These are phyloP conservation scores for Neopipo cinnamomea DNA, from an alignment of 2,113 vertebrate species.

Conservation along the genomic window DNA sequence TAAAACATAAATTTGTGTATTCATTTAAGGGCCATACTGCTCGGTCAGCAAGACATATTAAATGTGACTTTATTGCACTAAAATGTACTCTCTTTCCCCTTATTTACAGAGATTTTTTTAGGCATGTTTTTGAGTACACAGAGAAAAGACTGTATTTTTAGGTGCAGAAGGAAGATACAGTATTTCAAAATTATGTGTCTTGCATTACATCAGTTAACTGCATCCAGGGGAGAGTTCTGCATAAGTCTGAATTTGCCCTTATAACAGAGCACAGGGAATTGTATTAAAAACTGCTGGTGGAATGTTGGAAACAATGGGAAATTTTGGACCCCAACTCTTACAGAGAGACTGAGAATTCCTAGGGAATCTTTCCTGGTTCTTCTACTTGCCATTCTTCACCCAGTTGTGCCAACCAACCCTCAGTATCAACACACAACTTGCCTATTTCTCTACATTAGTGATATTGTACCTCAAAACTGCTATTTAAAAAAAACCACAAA, in stretches of 20 bases:
- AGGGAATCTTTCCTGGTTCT: not conserved
- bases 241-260: not conserved
- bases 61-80: not conserved
- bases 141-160: not conserved
- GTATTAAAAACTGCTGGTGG: not conserved
- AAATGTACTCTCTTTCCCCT: not conserved
- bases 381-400: not conserved
- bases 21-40: not conserved
- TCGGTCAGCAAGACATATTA: not conserved
- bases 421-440: not conserved
- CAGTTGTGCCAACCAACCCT: not conserved
- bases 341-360: not conserved
- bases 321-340: not conserved
- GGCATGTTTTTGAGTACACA: not conserved
- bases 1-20: conserved; percentile 24
- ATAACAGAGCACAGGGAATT: not conserved
- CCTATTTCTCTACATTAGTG: not conserved
- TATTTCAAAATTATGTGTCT: not conserved
- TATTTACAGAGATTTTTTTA: not conserved
- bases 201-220: not conserved
- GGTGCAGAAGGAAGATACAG: not conserved
- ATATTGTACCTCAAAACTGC: not conserved
- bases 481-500: too few species aligned
- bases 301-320: not conserved
- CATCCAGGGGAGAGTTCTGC: not conserved